Evolutionary conservation across 2,888 invertebrate species (phyloP), one percentile per base, ranked within the genome.

Genomic region (Nemoura dubitans): DNA sequence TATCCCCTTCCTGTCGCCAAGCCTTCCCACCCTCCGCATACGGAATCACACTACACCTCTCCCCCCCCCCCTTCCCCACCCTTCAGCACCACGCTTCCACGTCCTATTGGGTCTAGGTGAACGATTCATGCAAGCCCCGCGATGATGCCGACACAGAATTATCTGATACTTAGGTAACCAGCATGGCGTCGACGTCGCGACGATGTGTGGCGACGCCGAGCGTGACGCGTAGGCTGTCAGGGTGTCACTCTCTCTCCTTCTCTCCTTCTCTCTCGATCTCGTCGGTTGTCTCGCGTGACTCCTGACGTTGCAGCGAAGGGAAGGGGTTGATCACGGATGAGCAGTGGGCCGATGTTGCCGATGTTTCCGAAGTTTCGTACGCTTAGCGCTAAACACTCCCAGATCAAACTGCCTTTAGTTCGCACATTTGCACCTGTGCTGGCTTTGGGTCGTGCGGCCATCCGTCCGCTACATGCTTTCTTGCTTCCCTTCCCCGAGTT

Each of bases 11-110:
- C 27, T 78, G 27, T 14, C 16, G 10, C 78, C 78, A 14, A 7
- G 59, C 59, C 59, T 21, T n/a, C 78, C 78, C 78, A 26, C 78
- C 78, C 78, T n/a, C 78, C 59, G 59, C 14, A 59, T 59, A 21
- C 36, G 59, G 14, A 3, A 59, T 59, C 59, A 59, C 14, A 59
- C 59, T 59, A 59, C 78, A 36, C 78, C 25, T 21, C 59, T 1
- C 78, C 78, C 78, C 27, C 78, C 78, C 16, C 78, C 29, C 78
- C 7, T 25, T 6, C 78, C 78, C 76, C 76, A 5, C 21, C 78
- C 14, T n/a, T 26, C 78, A 2, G 26, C 29, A 1, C 29, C 78
- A 26, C 16, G 26, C 29, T 78, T 6, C 29, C 27, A 36, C 29
- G 29, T 26, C 29, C 14, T 78, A 78, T 36, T 36, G 36, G 36